phyloP scores from a whole-genome alignment of 2,888 invertebrate genomes.

The Coenonympha glycerion region DNA sequence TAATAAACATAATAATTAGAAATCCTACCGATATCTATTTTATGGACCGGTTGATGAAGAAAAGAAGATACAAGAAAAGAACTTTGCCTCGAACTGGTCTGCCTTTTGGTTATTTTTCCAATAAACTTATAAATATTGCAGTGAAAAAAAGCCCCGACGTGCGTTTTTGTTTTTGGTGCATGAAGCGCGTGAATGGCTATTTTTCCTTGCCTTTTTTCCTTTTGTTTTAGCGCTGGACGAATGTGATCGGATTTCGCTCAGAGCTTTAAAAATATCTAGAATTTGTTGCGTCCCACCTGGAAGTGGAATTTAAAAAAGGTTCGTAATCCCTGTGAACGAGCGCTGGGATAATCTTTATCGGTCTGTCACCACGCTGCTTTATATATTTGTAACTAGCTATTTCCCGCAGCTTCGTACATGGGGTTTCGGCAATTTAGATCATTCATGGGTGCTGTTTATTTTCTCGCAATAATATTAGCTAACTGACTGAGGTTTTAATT shows the following conservation, averaged over 20 bases:
- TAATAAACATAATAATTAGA: no score
- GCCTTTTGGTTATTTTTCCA: neutral
- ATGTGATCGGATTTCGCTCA: slow-evolving; percentile 28
- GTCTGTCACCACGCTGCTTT: no score
- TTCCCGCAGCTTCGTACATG: neutral
- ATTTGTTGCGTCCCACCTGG: slow-evolving; percentile 19
- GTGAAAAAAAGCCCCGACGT: neutral
- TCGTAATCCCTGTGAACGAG: neutral
- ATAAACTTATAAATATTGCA: neutral
- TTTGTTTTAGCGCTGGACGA: slow-evolving; percentile 23
- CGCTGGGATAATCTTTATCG: neutral
- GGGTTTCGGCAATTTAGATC: no score
- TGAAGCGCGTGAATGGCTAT: slow-evolving; percentile 28
- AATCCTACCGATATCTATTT: no score
- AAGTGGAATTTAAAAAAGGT: neutral
- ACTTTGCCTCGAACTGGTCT: neutral
- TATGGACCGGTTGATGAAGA: no score
- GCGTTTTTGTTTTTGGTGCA: slow-evolving; percentile 19
- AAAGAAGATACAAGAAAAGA: no score
- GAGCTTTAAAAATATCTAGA: slow-evolving; percentile 16
- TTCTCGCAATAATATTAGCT: no score
- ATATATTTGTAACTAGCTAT: no score
- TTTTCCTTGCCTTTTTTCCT: slow-evolving; percentile 30
- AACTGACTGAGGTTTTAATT: no score
- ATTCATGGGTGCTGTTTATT: no score